phyloP scores from a whole-genome alignment of 2,797 vertebrate genomes.

The Onychomys arenicola region DNA sequence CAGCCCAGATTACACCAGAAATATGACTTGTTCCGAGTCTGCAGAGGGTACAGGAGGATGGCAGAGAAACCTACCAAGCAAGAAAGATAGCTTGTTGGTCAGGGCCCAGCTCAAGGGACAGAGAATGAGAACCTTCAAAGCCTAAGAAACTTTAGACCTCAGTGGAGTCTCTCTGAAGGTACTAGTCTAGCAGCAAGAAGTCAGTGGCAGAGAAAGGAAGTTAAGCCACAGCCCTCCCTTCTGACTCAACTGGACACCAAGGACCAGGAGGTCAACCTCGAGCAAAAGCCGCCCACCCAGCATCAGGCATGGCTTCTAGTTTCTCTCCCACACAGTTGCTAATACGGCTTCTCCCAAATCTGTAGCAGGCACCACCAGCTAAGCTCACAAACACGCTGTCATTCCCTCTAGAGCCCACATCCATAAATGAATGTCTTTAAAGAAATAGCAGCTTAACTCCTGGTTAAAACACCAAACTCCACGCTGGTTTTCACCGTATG shows the following conservation, averaged over 20 bases:
- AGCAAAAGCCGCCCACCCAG: neutral
- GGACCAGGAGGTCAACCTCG: neutral
- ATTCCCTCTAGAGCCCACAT: neutral
- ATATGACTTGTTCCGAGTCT: neutral
- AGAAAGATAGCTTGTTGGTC: neutral
- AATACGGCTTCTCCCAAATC: neutral
- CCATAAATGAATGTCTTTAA: neutral
- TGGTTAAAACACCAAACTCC: conserved; percentile 13
- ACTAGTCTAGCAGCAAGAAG: conserved; percentile 48
- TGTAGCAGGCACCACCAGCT: neutral
- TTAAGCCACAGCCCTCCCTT: conserved; percentile 59
- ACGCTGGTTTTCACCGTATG: neutral
- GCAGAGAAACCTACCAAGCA: neutral
- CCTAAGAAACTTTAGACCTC: neutral
- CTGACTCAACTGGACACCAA: conserved; percentile 12
- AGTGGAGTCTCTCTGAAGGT: neutral
- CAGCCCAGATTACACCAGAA: neutral
- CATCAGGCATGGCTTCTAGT: neutral
- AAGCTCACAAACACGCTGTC: neutral
- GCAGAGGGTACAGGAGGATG: neutral
- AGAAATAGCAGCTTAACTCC: neutral
- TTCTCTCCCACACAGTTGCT: neutral
- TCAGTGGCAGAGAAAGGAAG: conserved; percentile 55
- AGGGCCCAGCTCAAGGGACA: neutral
- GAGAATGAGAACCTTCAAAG: neutral